phyloP scores from a whole-genome alignment of 2,113 vertebrate species.

The Odontesthes bonariensis region DNA sequence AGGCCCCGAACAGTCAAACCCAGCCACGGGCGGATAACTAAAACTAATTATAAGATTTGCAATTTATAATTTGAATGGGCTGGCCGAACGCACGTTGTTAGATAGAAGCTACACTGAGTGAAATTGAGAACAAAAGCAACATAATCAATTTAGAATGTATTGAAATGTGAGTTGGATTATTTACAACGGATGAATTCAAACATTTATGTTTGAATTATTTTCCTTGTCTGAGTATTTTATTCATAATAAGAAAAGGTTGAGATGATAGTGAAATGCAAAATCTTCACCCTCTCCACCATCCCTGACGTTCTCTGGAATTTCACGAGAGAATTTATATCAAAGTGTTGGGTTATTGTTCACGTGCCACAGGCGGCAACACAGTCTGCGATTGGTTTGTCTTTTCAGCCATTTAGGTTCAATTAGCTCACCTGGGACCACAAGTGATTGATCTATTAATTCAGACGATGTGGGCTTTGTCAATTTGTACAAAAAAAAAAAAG shows the following conservation, averaged over 20 bases:
- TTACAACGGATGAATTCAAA: too few relatives aligned
- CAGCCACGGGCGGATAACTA: neutral
- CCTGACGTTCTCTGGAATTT: neutral
- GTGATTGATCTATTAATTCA: neutral
- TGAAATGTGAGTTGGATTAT: too few relatives aligned
- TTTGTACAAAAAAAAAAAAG: neutral
- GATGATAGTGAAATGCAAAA: neutral
- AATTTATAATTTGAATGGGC: neutral
- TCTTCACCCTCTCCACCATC: neutral
- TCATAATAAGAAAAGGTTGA: neutral
- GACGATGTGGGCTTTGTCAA: neutral
- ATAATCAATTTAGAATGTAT: too few relatives aligned
- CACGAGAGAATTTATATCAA: neutral
- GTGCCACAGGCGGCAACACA: too few relatives aligned
- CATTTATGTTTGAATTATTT: neutral
- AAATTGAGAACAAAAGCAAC: too few relatives aligned
- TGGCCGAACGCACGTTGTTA: too few relatives aligned
- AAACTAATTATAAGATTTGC: neutral
- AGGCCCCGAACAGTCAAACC: slow-evolving; percentile 14
- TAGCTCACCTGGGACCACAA: neutral
- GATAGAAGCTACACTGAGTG: too few relatives aligned
- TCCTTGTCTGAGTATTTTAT: neutral
- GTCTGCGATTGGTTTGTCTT: neutral
- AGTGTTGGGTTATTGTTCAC: neutral
- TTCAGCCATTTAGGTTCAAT: neutral